phyloP scores from a whole-genome alignment of 2,888 invertebrate species.

The Tanypteryx hageni region DNA sequence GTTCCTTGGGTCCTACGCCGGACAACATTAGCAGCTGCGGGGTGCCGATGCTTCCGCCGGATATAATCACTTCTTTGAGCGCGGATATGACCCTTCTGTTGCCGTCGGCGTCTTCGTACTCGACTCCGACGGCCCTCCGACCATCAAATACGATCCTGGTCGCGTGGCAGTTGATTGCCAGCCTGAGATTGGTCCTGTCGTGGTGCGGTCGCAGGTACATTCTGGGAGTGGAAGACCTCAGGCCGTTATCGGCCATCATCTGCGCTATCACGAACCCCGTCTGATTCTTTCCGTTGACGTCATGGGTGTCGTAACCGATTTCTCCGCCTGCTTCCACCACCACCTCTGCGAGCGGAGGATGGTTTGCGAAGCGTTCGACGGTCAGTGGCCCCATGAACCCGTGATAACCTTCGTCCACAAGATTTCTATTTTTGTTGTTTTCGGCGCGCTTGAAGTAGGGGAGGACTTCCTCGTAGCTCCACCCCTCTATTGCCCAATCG shows the following conservation, averaged over 20 bases:
- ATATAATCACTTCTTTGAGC: slow-evolving; percentile 87
- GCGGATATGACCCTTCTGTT: slow-evolving; percentile 76
- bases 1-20: slow-evolving; percentile 84
- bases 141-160: slow-evolving; percentile 78
- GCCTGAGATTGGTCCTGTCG: slow-evolving; percentile 78
- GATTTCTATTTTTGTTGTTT: slow-evolving; percentile 83
- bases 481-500: slow-evolving; percentile 87
- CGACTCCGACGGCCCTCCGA: slow-evolving; percentile 74
- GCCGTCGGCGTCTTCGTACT: slow-evolving; percentile 66
- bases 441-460: slow-evolving; percentile 89
- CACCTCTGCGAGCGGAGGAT: slow-evolving; percentile 83
- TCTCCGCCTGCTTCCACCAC: slow-evolving; percentile 84
- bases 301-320: slow-evolving; percentile 83
- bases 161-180: slow-evolving; percentile 78
- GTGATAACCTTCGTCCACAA: slow-evolving; percentile 81
- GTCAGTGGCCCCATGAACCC: slow-evolving; percentile 84
- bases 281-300: slow-evolving; percentile 88
- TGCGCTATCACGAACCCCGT: slow-evolving; percentile 87
- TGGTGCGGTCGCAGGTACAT: slow-evolving; percentile 81
- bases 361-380: slow-evolving; percentile 84
- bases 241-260: slow-evolving; percentile 86
- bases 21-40: slow-evolving; percentile 94
- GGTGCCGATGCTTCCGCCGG: slow-evolving; percentile 89
- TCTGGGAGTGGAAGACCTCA: slow-evolving; percentile 90
- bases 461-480: slow-evolving; percentile 86